Percentiles rank a stretch among this genome's conserved stretches.
Conservation (phyloP, 2,888 invertebrate species). For the Chydorus sphaericus region DNA sequence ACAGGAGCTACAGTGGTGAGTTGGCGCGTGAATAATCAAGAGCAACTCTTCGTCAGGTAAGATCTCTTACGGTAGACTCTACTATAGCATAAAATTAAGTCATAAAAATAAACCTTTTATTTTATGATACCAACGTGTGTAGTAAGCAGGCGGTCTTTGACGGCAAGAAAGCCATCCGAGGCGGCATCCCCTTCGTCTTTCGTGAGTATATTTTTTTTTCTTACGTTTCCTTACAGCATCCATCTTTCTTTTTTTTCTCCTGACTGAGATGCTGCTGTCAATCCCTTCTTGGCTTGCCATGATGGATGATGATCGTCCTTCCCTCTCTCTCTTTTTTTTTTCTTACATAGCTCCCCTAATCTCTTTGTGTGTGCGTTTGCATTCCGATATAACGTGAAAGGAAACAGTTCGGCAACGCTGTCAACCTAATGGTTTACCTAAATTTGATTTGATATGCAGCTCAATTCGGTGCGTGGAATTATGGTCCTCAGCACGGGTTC, state of each 20-base stretch:
- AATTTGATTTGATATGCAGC: slow-evolving; percentile 40
- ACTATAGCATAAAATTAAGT: no score
- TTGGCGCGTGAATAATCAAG: slow-evolving; percentile 91
- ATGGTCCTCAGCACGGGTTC: slow-evolving; percentile 93
- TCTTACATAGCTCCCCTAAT: no score
- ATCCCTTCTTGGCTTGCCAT: no score
- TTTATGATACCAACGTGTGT: slow-evolving; percentile 25
- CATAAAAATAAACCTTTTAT: no score
- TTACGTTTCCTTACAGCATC: not conserved
- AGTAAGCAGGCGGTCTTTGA: slow-evolving; percentile 92
- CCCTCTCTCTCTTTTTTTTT: not conserved
- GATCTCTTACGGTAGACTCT: slow-evolving; percentile 23
- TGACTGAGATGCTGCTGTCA: not conserved
- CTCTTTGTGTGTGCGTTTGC: no score
- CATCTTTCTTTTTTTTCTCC: not conserved
- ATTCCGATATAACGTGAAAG: no score
- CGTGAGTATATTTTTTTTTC: slow-evolving; percentile 54
- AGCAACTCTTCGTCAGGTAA: slow-evolving; percentile 92
- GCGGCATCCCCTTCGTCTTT: slow-evolving; percentile 92
- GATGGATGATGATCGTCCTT: slow-evolving; percentile 3
- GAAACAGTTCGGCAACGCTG: not conserved
- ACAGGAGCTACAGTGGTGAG: slow-evolving; percentile 90
- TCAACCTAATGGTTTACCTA: not conserved
- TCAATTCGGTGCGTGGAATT: slow-evolving; percentile 88
- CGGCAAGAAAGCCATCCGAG: slow-evolving; percentile 88